Base-by-base conservation (phyloP, 2,113 vertebrate genomes). In the Calonectris borealis region DNA sequence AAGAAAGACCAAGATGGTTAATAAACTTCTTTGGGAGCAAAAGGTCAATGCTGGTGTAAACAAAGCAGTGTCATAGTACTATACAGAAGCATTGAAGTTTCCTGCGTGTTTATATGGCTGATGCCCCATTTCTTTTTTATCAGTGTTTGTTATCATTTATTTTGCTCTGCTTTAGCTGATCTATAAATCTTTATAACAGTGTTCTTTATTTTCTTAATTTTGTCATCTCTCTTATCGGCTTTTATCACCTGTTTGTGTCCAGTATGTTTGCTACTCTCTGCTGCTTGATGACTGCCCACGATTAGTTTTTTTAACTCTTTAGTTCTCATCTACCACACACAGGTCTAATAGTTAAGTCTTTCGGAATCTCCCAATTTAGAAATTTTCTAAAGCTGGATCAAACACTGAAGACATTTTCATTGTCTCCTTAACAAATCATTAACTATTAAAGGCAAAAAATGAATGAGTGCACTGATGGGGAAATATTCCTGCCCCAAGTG, bases 81-180 rank as follows among this genome's bases (percentile, higher is more conserved):
- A 96, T 91, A 98, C 97, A 97, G 98, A 98, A 98, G 97, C 97
- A 95, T 93, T 96, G 97, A 98, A 98, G 98, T 97, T 97, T 76
- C 65, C 16, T 61, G 79, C 6, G 3, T 98, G 97, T 98, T 97
- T 98, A 97, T 93, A 81, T 49, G 96, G 92, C 90, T 60, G 91
- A 96, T 96, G 92, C 94, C 96, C 97, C 88, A 32, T 96, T 94
- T 95, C 84, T 84, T 97, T 97, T 97, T 97, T 96, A 98, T 98
- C 97, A 95, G 96, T 85, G 61, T 89, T 84, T 96, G 95, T 96
- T 98, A 97, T 97, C 94, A 90, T 96, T 86, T 70, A 94, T 95
- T 98, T 97, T 97, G 95, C 88, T 97, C 86, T 89, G 70, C 69
- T 96, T 95, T 97, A 95, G 96, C 82, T 68, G 65, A 86, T 94